phyloP scores from a whole-genome alignment of 2,888 invertebrate species.

The Mongoloraphidia duomilia region DNA sequence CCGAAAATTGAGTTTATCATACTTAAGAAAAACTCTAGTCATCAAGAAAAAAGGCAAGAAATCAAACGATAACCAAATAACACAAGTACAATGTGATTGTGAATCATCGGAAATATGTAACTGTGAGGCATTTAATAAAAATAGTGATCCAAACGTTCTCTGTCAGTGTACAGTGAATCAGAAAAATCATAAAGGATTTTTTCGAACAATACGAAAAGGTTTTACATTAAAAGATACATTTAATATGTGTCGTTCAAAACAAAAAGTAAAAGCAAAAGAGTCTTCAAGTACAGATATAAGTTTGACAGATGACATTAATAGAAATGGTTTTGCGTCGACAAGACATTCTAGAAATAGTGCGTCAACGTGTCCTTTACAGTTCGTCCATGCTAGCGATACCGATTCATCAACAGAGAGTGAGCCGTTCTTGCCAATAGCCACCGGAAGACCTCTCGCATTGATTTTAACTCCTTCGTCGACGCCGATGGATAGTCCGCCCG shows the following conservation, averaged over 20 bases:
- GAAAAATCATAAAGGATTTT: neutral
- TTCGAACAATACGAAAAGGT: neutral
- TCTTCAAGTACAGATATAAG: neutral
- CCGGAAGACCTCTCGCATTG: neutral
- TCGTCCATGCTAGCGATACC: neutral
- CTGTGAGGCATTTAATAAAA: neutral
- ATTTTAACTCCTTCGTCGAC: neutral
- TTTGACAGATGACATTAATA: neutral
- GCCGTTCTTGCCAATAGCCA: neutral
- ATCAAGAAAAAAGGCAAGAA: constrained; percentile 2
- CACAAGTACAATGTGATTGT: neutral
- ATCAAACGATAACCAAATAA: neutral
- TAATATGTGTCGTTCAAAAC: constrained; percentile 3
- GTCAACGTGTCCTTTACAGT: neutral
- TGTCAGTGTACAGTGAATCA: too few species aligned
- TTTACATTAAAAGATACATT: neutral
- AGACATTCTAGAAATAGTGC: neutral
- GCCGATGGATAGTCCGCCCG: neutral
- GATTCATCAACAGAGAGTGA: neutral
- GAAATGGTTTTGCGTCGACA: neutral
- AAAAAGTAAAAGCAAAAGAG: neutral
- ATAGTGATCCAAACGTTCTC: neutral
- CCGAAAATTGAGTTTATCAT: constrained; percentile 1
- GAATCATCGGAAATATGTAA: neutral
- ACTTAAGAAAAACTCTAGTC: constrained; percentile 2